Base-by-base conservation (phyloP, 2,113 vertebrate species). In the Pterocles orientalis region DNA sequence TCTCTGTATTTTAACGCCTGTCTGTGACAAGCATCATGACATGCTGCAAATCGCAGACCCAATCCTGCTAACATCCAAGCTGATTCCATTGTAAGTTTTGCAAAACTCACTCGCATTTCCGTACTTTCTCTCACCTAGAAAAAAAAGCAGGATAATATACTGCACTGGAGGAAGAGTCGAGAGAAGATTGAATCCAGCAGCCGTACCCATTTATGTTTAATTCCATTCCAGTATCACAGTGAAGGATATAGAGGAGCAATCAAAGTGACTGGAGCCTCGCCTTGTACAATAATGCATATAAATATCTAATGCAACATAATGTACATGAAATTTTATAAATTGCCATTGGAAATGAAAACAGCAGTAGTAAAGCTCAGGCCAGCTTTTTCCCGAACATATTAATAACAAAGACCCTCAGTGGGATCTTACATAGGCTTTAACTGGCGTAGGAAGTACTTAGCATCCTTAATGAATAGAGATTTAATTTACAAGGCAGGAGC, bases 391-490 rank as follows among this genome's bases (percentile, higher is more conserved):
- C 83, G 73, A 82, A 65, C 2, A 3, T 77, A 84, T 92, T 95
- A 93, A 93, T 64, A 83, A 90, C 95, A 83, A 56, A 78, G 90
- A 69, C 72, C 45, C 90, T 94, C 95, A 64, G 56, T 26, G 92
- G 88, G 83, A 78, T 83, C 70, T 65, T 69, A 72, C 70, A 65
- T 43, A n/a, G 94, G 93, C 94, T 96, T 86, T 95, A 92, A 92
- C 80, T 50, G 95, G 95, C 7, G 18, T 96, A 94, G 91, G 91
- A 89, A 94, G 93, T 95, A 95, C 96, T 98, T 96, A 98, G 96
- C 96, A 97, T 85, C 77, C 92, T 97, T 98, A 98, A 98, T 97
- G 96, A 97, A 95, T 24, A 94, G 69, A 71, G 65, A 82, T 86
- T 93, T 94, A 91, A 93, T 94, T 96, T 96, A 82, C 77, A 88